Conservation (phyloP, 1,140 invertebrate genomes). For the Eumeta japonica region DNA sequence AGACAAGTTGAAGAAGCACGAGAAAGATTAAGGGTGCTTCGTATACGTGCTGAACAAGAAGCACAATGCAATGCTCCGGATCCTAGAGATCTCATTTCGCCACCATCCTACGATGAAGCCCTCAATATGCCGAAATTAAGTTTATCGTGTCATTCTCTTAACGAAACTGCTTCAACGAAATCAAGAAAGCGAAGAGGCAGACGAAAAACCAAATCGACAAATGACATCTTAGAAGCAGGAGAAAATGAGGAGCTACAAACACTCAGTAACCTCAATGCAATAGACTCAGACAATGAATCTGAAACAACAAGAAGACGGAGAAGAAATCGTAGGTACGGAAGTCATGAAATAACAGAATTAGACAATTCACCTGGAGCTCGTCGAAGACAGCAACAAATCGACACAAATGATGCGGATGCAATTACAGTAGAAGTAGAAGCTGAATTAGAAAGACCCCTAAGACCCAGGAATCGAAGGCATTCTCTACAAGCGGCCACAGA, state of each 20-base stretch:
- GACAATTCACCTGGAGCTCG: constrained; percentile 42
- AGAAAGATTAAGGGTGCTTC: constrained; percentile 53
- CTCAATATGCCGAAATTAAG: constrained; percentile 67
- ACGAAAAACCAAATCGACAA: constrained; percentile 54
- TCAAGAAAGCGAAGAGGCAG: constrained; percentile 47
- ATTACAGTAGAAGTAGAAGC: constrained; percentile 35
- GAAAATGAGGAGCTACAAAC: constrained; percentile 33
- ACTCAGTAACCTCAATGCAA: too few relatives aligned
- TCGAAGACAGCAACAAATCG: constrained; percentile 22
- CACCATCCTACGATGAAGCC: constrained; percentile 73
- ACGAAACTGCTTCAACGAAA: constrained; percentile 52
- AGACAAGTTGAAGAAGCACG: constrained; percentile 60
- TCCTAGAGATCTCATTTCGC: constrained; percentile 63
- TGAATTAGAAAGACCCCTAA: constrained; percentile 29
- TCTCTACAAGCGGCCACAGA: constrained; percentile 33
- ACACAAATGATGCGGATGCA: constrained; percentile 11
- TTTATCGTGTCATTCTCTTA: constrained; percentile 59
- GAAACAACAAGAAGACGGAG: constrained; percentile 31
- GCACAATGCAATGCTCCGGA: constrained; percentile 60
- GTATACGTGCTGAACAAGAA: constrained; percentile 60
- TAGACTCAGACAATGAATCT: constrained; percentile 21
- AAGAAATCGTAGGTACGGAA: constrained; percentile 32
- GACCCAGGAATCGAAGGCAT: constrained; percentile 24
- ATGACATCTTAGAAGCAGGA: constrained; percentile 50
- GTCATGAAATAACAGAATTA: constrained; percentile 46